Conservation (phyloP, 1,140 invertebrate species). For the Drosophila nigrodunni region DNA sequence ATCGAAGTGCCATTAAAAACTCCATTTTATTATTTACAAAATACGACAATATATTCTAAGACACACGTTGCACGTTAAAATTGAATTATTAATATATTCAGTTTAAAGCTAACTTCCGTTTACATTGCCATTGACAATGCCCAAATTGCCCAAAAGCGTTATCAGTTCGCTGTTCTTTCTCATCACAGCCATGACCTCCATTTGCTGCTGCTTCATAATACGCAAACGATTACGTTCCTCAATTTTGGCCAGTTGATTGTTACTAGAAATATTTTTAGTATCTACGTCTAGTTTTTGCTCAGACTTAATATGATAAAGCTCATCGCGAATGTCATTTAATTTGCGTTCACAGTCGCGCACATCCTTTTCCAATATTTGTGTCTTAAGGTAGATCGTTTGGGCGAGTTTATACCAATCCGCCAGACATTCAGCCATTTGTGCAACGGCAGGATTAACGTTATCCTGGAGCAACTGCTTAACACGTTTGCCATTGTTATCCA, state of each 20-base stretch:
- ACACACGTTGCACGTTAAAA: neutral
- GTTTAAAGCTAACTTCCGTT: constrained; percentile 29
- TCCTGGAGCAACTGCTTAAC: constrained; percentile 88
- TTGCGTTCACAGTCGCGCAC: constrained; percentile 86
- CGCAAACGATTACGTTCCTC: constrained; percentile 71
- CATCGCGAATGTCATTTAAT: constrained; percentile 71
- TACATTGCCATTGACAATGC: constrained; percentile 39
- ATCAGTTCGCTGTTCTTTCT: constrained; percentile 66
- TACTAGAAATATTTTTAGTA: constrained; percentile 66
- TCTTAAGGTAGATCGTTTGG: constrained; percentile 90
- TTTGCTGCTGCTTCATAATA: constrained; percentile 70
- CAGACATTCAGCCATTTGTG: constrained; percentile 89
- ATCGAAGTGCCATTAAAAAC: neutral
- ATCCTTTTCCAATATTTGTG: constrained; percentile 90
- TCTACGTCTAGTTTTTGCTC: constrained; percentile 72
- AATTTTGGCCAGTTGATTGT: constrained; percentile 76
- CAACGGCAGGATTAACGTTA: constrained; percentile 88
- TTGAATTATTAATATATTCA: neutral
- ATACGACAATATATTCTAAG: constrained; percentile 4
- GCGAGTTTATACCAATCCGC: constrained; percentile 94
- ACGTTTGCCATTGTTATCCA: constrained; percentile 88
- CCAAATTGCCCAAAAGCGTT: constrained; percentile 57
- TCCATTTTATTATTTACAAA: neutral
- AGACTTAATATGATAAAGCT: constrained; percentile 72
- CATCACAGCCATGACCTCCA: constrained; percentile 71